Conservation (phyloP, 2,113 vertebrate genomes). For the Malurus cyaneus region DNA sequence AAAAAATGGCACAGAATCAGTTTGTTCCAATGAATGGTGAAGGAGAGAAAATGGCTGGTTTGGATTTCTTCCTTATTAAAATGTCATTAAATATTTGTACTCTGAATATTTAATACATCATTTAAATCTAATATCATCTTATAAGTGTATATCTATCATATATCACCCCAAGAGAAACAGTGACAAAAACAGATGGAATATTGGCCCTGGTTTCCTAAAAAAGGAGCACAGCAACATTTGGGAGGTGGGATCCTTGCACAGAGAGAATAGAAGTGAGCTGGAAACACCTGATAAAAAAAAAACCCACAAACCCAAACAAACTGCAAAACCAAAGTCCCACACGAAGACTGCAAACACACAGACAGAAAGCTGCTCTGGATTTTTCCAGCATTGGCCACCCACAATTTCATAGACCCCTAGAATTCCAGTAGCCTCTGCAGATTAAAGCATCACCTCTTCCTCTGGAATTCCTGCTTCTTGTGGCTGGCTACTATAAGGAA, state of each 20-base stretch:
- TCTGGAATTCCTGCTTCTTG: neutral
- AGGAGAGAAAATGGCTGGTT: neutral
- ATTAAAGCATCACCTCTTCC: neutral
- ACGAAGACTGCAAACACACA: neutral
- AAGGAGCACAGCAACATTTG: neutral
- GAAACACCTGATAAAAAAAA: neutral
- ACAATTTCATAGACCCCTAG: rapidly evolving
- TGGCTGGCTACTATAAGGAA: neutral
- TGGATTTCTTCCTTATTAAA: neutral
- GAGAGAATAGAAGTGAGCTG: neutral
- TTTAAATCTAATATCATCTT: neutral
- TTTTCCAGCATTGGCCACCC: neutral
- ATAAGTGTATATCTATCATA: neutral
- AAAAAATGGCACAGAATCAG: neutral
- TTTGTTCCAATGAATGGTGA: neutral
- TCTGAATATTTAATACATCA: neutral
- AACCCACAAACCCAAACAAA: neutral
- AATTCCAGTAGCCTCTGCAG: neutral
- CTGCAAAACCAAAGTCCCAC: neutral
- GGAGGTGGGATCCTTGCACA: neutral
- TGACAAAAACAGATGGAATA: neutral
- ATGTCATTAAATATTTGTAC: neutral
- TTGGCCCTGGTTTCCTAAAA: neutral
- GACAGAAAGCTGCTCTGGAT: neutral
- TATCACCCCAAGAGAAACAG: neutral